A percentile compares a stretch with the other conserved stretches of the same genome.
phyloP scores from a whole-genome alignment of 2,113 vertebrate species.

The Hypomesus transpacificus region DNA sequence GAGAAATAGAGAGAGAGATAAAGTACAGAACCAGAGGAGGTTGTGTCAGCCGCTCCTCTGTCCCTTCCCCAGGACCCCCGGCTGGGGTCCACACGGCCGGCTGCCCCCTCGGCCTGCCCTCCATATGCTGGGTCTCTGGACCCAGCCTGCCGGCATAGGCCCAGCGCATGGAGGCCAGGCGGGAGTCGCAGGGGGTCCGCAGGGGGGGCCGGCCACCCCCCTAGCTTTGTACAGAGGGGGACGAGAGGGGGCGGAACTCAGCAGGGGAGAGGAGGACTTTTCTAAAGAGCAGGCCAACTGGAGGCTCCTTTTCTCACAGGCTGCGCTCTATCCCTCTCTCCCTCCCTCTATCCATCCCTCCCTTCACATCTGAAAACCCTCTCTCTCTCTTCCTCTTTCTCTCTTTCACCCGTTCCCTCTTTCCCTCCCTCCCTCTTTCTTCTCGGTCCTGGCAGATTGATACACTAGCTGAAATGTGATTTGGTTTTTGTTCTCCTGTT shows the following conservation, averaged over 20 bases:
- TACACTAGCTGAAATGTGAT: slow-evolving; percentile 68
- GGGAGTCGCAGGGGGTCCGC: slow-evolving; percentile 45
- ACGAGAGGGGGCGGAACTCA: slow-evolving; percentile 67
- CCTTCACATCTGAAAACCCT: not conserved
- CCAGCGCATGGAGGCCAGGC: slow-evolving; percentile 64
- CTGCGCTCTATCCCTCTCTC: slow-evolving; percentile 49
- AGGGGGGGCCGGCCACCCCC: slow-evolving; percentile 59
- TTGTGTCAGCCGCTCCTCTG: slow-evolving; percentile 31
- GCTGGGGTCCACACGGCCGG: slow-evolving; percentile 59
- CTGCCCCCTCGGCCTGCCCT: slow-evolving; percentile 59
- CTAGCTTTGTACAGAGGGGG: slow-evolving; percentile 60
- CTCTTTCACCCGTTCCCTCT: not conserved
- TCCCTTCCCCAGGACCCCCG: slow-evolving; percentile 53
- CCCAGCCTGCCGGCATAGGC: slow-evolving; percentile 61
- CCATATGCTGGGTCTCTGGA: slow-evolving; percentile 70
- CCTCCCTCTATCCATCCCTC: slow-evolving; percentile 3
- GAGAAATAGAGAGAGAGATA: too few relatives aligned
- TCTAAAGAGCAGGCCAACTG: slow-evolving; percentile 68
- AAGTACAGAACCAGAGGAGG: slow-evolving; percentile 15
- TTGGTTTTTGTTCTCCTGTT: slow-evolving; percentile 44
- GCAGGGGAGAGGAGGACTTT: slow-evolving; percentile 70
- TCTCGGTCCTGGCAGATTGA: slow-evolving; percentile 62
- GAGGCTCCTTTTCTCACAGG: slow-evolving; percentile 74
- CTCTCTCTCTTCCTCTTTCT: slow-evolving; percentile 15
- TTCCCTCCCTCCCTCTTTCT: slow-evolving; percentile 28